Evolutionary conservation across 2,888 invertebrate species (phyloP).

Genomic region (Drosophila borealis): DNA sequence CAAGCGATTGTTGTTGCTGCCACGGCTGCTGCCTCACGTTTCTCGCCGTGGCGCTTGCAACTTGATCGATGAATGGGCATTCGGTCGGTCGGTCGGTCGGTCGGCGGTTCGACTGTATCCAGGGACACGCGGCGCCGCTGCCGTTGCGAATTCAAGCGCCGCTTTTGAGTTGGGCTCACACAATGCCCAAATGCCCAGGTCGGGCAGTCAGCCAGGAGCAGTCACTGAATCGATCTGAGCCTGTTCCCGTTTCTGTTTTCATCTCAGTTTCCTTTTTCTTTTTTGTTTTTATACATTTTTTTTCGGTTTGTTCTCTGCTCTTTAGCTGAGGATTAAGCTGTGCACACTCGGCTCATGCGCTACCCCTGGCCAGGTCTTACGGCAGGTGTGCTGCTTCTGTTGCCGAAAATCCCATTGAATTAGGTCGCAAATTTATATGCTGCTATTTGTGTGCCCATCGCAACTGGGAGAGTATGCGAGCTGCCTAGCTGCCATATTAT

Average conservation of each 20-base stretch:
- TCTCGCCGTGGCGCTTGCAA: conserved; percentile 78
- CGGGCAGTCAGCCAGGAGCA: conserved; percentile 9
- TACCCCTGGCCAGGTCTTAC: conserved; percentile 9
- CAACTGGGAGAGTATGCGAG: too few species aligned
- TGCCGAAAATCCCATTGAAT: too few species aligned
- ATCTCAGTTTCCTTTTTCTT: conserved; percentile 23
- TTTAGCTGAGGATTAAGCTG: conserved; percentile 34
- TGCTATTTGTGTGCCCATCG: too few species aligned
- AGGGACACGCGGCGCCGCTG: conserved; percentile 69
- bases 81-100: conserved; percentile 29
- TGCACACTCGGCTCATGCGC: conserved; percentile 37
- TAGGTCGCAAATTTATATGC: too few species aligned
- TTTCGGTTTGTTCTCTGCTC: conserved; percentile 11
- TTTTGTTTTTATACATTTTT: conserved; percentile 8
- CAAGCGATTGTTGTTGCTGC: conserved; percentile 50
- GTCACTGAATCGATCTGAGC: conserved; percentile 43
- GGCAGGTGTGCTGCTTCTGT: conserved; percentile 8
- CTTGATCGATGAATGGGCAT: conserved; percentile 79
- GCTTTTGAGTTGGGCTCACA: conserved; percentile 76
- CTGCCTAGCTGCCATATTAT: too few species aligned
- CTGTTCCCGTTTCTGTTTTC: conserved; percentile 35
- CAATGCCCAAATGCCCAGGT: conserved; percentile 45
- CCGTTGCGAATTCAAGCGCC: conserved; percentile 80
- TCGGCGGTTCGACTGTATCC: conserved; percentile 8
- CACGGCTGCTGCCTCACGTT: conserved; percentile 57